Conservation (phyloP, 2,113 vertebrate species). For the Oenanthe melanoleuca region DNA sequence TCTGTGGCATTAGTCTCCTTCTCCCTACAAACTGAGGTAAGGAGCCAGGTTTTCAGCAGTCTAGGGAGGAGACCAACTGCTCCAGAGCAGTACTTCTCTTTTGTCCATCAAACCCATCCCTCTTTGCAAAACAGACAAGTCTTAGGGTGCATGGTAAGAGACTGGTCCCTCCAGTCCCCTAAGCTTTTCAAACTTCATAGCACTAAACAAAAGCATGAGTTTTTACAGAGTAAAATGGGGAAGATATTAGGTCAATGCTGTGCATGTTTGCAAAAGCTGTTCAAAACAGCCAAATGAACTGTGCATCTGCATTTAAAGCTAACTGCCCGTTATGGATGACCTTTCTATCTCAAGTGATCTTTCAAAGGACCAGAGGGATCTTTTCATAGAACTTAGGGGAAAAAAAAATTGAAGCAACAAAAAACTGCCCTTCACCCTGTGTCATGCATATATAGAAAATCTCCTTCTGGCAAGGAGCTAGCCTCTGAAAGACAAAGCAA, state of each 20-base stretch:
- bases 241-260: neutral
- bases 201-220: neutral
- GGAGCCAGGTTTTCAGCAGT: neutral
- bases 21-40: neutral
- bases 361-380: neutral
- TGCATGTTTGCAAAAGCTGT: neutral
- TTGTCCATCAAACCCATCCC: neutral
- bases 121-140: neutral
- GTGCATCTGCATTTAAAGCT: neutral
- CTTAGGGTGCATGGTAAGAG: neutral
- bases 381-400: neutral
- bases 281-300: neutral
- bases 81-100: neutral
- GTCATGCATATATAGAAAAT: neutral
- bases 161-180: neutral
- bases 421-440: neutral
- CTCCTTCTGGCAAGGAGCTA: neutral
- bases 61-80: neutral
- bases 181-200: neutral
- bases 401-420: neutral
- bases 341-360: constrained; percentile 24
- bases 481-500: constrained; percentile 14
- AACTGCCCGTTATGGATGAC: neutral
- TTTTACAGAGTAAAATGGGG: neutral
- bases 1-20: neutral